These are phyloP conservation scores for Neolamprologus sp. DNA, from an alignment of 2,113 vertebrate genomes.

Conservation along the genomic window DNA sequence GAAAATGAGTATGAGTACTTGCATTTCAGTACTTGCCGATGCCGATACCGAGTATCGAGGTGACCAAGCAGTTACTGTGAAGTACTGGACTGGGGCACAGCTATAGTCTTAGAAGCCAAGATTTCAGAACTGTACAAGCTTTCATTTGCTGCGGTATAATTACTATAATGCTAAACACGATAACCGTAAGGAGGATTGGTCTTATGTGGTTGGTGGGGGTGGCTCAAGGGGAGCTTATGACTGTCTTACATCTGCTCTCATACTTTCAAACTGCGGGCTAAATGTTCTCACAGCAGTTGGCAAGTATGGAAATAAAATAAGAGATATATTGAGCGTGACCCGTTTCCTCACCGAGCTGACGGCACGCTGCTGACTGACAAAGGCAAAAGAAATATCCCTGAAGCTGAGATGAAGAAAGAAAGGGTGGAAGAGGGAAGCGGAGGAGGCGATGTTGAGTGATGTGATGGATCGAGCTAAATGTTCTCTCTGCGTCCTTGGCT, in stretches of 20 bases:
- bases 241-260: neutral
- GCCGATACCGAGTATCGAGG: fast-evolving
- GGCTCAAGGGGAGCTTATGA: neutral
- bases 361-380: neutral
- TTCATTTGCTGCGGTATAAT: neutral
- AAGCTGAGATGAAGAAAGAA: neutral
- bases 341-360: neutral
- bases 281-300: slow-evolving; percentile 10
- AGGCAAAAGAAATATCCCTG: neutral
- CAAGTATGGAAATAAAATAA: neutral
- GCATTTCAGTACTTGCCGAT: too few species aligned
- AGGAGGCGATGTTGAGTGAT: neutral
- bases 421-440: neutral
- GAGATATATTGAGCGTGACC: neutral
- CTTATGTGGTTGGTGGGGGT: neutral
- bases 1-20: too few species aligned
- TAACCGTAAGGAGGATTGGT: neutral
- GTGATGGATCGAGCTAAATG: neutral
- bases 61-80: neutral
- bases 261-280: neutral
- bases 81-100: neutral
- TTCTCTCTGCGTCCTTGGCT: neutral
- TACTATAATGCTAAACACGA: neutral
- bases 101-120: neutral
- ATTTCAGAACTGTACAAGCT: neutral